These are phyloP conservation scores for Drosophila cognata DNA, from an alignment of 2,888 invertebrate species.

Conservation along the genomic window DNA sequence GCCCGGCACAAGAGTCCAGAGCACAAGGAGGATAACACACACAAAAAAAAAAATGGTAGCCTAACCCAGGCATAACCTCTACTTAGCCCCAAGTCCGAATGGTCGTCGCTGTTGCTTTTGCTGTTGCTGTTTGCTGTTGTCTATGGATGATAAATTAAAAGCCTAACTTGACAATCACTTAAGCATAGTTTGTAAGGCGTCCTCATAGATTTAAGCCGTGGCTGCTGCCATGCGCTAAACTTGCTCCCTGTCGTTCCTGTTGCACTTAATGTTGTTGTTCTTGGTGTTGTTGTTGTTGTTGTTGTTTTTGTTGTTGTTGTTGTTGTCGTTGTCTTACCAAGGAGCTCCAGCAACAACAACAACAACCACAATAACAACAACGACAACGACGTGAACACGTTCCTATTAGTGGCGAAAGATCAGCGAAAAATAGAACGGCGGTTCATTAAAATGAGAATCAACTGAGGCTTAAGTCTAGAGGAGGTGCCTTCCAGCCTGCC, in stretches of 20 bases:
- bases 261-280: constrained; percentile 25
- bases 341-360: constrained; percentile 40
- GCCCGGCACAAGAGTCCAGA: constrained; percentile 42
- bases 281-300: constrained; percentile 42
- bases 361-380: constrained; percentile 28
- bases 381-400: constrained; percentile 74
- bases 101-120: constrained; percentile 54
- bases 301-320: constrained; percentile 45
- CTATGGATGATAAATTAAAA: constrained; percentile 84
- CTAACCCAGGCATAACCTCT: constrained; percentile 77
- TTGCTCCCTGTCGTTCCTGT: constrained; percentile 59
- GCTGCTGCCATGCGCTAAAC: constrained; percentile 56
- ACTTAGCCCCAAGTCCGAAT: constrained; percentile 69
- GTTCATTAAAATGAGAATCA: constrained; percentile 83
- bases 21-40: constrained; percentile 15
- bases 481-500: constrained; percentile 27
- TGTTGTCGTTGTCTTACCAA: constrained; percentile 57
- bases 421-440: constrained; percentile 83
- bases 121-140: constrained; percentile 68
- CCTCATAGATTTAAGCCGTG: constrained; percentile 78
- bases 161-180: constrained; percentile 85
- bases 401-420: constrained; percentile 83
- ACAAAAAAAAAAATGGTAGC: constrained; percentile 59
- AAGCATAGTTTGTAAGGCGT: constrained; percentile 84
- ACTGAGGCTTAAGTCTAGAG: constrained; percentile 52